Evolutionary conservation across 2,113 vertebrate species (phyloP), one percentile per base, ranked within the genome.

Genomic region (Peromyscus maniculatus): DNA sequence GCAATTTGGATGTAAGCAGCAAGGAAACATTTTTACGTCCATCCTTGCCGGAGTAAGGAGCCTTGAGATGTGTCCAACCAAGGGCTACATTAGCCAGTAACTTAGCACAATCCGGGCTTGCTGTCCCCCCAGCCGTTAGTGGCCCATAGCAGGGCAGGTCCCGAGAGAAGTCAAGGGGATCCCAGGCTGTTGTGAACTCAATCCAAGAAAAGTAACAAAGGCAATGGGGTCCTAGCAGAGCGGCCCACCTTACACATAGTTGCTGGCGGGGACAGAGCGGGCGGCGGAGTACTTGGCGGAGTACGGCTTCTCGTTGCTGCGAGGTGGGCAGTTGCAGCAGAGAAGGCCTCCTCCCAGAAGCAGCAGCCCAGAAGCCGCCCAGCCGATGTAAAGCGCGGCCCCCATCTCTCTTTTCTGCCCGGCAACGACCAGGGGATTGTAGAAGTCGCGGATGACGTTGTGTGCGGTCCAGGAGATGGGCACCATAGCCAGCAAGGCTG

Each of bases 331-430:
- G 66, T 98, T 98, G 97, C 98, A 99, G 98, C 99, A 99, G 21
- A 99, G 99, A 94, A 99, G 97, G 0, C 93, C 99, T 0, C 99
- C 99, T 0, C 99, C 99, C 0, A 99, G 98, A 43, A 99, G 87
- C 71, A 99, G 99, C 39, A 99, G 97, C 0, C 98, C 98, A 0
- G 99, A 98, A 0, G 99, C 98, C 0, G 99, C 99, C 99, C 99
- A 99, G 95, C 99, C 99, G 1, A 99, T 98, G 92, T 99, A 99
- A 72, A 99, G 98, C 0, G 99, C 99, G 0, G 99, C 98, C 0
- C 99, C 99, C 9, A 99, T 97, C 97, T 99, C 99, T 74, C 99
- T 98, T 93, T 99, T 99, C 98, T 99, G 99, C 1, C 99, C 98
- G 0, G 99, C 97, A 0, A 93, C 91, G 64, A 99, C 84, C 82